Conservation (phyloP, 2,888 invertebrate species). For the Orthosia incerta region DNA sequence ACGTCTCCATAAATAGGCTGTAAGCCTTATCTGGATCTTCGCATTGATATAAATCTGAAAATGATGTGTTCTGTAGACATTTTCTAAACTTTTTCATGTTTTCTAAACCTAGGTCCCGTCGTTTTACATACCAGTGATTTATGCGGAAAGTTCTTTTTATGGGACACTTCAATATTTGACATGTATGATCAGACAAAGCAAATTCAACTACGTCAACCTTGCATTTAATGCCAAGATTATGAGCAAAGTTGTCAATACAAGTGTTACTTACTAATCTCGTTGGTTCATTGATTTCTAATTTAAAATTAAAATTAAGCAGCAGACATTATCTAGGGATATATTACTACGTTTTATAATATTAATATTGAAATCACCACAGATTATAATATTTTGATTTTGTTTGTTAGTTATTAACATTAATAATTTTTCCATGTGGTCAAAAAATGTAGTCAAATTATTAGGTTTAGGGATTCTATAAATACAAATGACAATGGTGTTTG, state of each 20-base stretch:
- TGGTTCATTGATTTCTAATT: too few species aligned
- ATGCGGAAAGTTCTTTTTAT: neutral
- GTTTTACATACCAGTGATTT: neutral
- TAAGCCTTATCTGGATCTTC: too few species aligned
- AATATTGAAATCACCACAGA: neutral
- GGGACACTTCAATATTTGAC: constrained; percentile 7
- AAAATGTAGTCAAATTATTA: neutral
- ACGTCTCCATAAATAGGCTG: too few species aligned
- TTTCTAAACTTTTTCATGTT: too few species aligned
- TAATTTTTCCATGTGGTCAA: neutral
- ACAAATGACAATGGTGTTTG: neutral
- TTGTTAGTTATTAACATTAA: neutral
- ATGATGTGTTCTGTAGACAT: too few species aligned
- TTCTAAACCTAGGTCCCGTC: neutral
- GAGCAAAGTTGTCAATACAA: neutral
- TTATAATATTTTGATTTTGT: neutral
- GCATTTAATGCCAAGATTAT: neutral
- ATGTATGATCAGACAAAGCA: neutral
- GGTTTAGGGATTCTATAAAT: neutral
- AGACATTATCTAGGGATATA: neutral
- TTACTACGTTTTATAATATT: neutral
- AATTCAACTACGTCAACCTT: neutral
- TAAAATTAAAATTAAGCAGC: neutral
- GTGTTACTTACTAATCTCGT: too few species aligned
- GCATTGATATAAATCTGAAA: too few species aligned